Evolutionary conservation across 1,140 invertebrate species (phyloP), one percentile per base, ranked within the genome.

Genomic region (Camponotus pennsylvanicus): DNA sequence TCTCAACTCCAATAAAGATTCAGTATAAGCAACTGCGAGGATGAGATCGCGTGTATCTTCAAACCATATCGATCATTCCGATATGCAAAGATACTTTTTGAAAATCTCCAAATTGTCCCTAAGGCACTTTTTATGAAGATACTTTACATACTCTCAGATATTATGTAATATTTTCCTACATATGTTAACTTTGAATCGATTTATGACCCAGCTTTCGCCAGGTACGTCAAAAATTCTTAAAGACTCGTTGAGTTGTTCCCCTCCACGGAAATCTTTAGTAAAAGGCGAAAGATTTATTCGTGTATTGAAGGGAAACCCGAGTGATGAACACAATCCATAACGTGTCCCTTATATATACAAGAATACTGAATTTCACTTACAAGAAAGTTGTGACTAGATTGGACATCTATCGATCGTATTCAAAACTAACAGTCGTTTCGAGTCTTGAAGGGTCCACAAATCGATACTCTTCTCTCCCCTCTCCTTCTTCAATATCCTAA

Each of bases 201-300:
- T 75, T 32, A 71, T 18, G 69, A 88, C 88, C 88, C 76, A 82
- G 86, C 75, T 82, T 89, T 0, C 70, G 82, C 83, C 3, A 27
- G 71, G 87, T 42, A 42, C n/a, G 0, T 9, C 37, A 84, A 91
- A 91, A 87, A 52, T 52, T 40, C n/a, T 40, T 73, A 86, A 77
- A 87, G 45, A 90, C 86, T 90, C 88, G 85, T 91, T 32, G 78
- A 85, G 21, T 40, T 85, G 66, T 89, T 91, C 89, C 89, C 89
- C 90, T 90, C 90, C 90, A 91, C 90, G 90, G 90, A 91, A 91
- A 91, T 91, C 90, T 91, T 91, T 91, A 91, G 90, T 91, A 91
- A 91, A 91, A 91, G 90, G 90, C 90, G 90, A 91, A 91, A 91
- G 90, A 91, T 90, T 90, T 91, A 90, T 91, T 9, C 90, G 90